Evolutionary conservation across 2,113 vertebrate genomes (phyloP), one percentile per base, ranked within the genome.

Genomic region (Astatotilapia flaviijosephi): DNA sequence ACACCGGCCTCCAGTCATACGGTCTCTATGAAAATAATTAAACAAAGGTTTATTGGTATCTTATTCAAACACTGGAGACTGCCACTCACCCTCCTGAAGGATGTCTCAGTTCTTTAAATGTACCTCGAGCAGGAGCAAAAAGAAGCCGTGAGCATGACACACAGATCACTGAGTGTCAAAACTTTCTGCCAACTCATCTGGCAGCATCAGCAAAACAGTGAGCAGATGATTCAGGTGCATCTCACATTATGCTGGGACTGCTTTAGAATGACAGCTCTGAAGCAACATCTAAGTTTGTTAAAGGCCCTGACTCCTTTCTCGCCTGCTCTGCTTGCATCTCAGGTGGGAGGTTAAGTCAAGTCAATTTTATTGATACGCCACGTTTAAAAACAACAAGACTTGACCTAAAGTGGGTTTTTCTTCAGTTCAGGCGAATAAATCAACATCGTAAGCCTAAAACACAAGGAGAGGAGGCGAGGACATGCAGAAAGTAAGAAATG

Each of bases 1-100:
- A 83, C 97, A 97, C 6, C 68, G 83, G 14, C 97, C 97, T 4
- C 97, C 97, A 83, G 96, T 96, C 70, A 96, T 82, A 49, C 96
- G 91, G 85, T 97, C 96, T 92, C 97, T 98, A 75, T 17, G 83
- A 37, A 65, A 15, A 5, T 7, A 21, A 77, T 80, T 21, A 19
- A 85, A 82, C 83, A 12, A 54, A 26, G 55, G 26, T 62, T 82
- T 13, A 75, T 11, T 9, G 5, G 2, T 0, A 15, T 79, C 6
- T 42, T 47, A 15, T 15, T 49, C 53, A 73, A 73, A 45, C 40
- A 26, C 14, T 26, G 14, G 19, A 82, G 3, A 65, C 19, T 77
- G 15, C 11, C 10, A 42, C 37, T 49, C 45, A 49, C 21, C 23
- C 42, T 49, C 26, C 10, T 47, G 9, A 47, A 75, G 42, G 23